Conservation (phyloP, 2,113 vertebrate genomes). For the Hydropotes inermis region DNA sequence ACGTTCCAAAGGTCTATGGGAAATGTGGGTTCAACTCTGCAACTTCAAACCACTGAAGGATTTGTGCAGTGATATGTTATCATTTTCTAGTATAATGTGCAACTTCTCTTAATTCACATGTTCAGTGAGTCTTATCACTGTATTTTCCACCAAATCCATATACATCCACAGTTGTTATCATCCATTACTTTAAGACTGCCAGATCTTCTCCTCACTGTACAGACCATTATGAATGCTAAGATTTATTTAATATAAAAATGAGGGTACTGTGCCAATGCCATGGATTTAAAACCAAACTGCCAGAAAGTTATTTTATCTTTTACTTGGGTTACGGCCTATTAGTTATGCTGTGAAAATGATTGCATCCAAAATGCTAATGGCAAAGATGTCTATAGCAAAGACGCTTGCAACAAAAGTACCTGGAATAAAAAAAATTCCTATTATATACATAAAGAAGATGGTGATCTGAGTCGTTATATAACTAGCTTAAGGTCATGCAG, state of each 20-base stretch:
- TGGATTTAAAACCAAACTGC: not conserved
- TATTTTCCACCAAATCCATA: not conserved
- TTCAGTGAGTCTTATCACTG: not conserved
- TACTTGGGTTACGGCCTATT: not conserved
- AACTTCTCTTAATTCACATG: not conserved
- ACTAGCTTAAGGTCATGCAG: not conserved
- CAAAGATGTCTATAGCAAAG: not conserved
- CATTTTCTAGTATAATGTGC: not conserved
- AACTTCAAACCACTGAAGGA: not conserved
- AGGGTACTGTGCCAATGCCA: not conserved
- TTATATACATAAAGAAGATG: not conserved
- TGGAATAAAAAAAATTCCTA: not conserved
- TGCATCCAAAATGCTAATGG: not conserved
- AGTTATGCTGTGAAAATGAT: not conserved
- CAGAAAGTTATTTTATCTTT: not conserved
- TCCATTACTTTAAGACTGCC: not conserved
- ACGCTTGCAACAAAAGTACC: not conserved
- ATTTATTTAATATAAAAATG: not conserved
- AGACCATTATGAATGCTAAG: not conserved
- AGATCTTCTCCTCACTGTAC: not conserved
- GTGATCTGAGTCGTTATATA: not conserved
- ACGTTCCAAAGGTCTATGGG: not conserved
- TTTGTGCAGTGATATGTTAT: not conserved
- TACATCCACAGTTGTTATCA: not conserved
- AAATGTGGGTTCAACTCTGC: not conserved